Base-by-base conservation (phyloP, 2,888 invertebrate genomes). In the Phyllotreta striolata region DNA sequence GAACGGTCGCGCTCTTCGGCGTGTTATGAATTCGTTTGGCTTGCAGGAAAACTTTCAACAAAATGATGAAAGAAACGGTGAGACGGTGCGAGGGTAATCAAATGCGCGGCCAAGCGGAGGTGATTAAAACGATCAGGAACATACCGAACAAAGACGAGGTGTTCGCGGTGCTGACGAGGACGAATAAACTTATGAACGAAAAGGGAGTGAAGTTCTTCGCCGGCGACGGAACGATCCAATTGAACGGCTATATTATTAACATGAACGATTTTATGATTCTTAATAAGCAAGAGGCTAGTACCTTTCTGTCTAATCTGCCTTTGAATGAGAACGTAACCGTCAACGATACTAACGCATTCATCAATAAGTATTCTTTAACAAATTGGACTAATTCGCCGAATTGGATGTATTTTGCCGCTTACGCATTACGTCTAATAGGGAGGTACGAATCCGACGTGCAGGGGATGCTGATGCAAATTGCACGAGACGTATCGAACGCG, bases 21-120 rank as follows among this genome's bases (percentile, higher is more conserved):
- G 12, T 13, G 1, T 24, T 10, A 10, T 62, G 3, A 6, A n/a
- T n/a, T n/a, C n/a, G n/a, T 13, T 14, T 41, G 13, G 35, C n/a
- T 73, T 71, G 34, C 79, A 86, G 87, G 68, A 86, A 84, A 84
- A 85, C 85, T 57, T 87, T 86, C 72, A 84, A 85, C 72, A 86
- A 86, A 77, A 74, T 87, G 70, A 80, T 84, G 72, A 86, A 85
- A 1, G 85, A 86, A 73, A 84, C 86, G 0, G 79, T 86, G 12
- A 76, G 84, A 39, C 74, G 82, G 0, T 82, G 84, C 70, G 68
- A 76, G 38, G 85, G 86, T 24, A 72, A 82, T 6, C 74, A 82
- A 1, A 54, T 46, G 5, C 69, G 72, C 64, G 87, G 85, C 24
- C 84, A 83, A 73, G 82, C 85, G 0, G 86, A 86, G 76, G 85